These are phyloP conservation scores for Dicrurus megarhynchus DNA, from an alignment of 2,113 vertebrate genomes.

Conservation along the genomic window DNA sequence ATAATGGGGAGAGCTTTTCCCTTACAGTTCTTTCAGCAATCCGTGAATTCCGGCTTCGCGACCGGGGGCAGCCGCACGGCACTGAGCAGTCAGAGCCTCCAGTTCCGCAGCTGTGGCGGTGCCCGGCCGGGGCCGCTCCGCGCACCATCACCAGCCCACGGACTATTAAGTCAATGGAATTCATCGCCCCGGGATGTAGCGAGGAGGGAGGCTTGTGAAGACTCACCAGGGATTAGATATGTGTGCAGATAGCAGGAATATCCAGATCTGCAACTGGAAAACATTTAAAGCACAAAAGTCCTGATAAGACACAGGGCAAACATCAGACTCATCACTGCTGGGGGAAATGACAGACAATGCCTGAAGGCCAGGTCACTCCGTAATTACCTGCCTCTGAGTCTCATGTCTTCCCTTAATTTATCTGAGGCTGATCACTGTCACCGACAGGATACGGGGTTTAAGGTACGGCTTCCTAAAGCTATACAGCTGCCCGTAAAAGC, in stretches of 20 bases:
- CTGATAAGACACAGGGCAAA: not conserved
- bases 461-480: slow-evolving; percentile 23
- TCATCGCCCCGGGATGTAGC: not conserved
- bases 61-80: not conserved
- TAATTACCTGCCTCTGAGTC: not conserved
- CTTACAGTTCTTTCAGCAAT: not conserved
- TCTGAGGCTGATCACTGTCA: not conserved
- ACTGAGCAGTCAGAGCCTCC: not conserved
- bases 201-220: not conserved
- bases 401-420: not conserved
- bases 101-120: not conserved
- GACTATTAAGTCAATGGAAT: not conserved
- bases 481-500: not conserved
- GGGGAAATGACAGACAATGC: not conserved
- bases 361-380: not conserved
- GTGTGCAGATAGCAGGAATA: not conserved
- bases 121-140: not conserved
- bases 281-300: not conserved
- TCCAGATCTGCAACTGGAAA: not conserved
- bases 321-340: not conserved
- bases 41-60: not conserved
- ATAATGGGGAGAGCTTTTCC: not conserved
- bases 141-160: not conserved
- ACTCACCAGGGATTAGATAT: not conserved
- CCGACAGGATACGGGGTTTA: slow-evolving; percentile 19